phyloP scores from a whole-genome alignment of 2,888 invertebrate genomes.

The Volucella zonaria region DNA sequence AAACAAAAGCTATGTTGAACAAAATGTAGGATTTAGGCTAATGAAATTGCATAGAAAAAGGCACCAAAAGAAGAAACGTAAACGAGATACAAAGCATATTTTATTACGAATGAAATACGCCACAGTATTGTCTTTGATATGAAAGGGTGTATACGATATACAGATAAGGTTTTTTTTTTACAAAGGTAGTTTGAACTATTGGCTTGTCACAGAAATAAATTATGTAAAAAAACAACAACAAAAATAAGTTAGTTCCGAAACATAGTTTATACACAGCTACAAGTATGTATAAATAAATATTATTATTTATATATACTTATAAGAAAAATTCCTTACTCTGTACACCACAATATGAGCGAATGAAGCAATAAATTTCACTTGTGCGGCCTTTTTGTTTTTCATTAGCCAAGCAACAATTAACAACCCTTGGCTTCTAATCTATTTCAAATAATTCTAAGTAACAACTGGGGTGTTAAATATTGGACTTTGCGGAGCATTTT shows the following conservation, averaged over 20 bases:
- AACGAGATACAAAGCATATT: slow-evolving; percentile 21
- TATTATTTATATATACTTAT: not conserved
- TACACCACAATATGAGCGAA: slow-evolving; percentile 34
- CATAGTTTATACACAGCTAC: too few species aligned
- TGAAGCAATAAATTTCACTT: slow-evolving; percentile 21
- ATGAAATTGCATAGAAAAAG: slow-evolving; percentile 15
- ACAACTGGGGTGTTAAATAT: slow-evolving; percentile 21
- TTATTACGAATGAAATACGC: slow-evolving; percentile 21
- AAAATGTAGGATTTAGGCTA: slow-evolving; percentile 14
- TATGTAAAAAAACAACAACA: slow-evolving; percentile 11
- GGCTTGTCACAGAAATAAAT: slow-evolving; percentile 7
- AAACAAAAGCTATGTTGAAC: slow-evolving; percentile 22
- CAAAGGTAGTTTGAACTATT: slow-evolving; percentile 29
- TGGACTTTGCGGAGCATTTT: not conserved
- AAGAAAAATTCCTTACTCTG: slow-evolving; percentile 4
- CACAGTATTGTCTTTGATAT: slow-evolving; percentile 23
- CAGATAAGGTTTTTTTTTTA: slow-evolving; percentile 15
- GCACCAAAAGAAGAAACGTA: slow-evolving; percentile 17
- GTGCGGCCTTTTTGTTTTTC: slow-evolving; percentile 1
- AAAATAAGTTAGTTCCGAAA: slow-evolving; percentile 25
- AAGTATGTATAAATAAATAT: not conserved
- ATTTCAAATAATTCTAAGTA: not conserved
- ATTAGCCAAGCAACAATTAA: too few species aligned
- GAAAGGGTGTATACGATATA: slow-evolving; percentile 24
- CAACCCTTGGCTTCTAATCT: too few species aligned